phyloP scores from a whole-genome alignment of 2,888 invertebrate genomes.

The Campoletis raptor region DNA sequence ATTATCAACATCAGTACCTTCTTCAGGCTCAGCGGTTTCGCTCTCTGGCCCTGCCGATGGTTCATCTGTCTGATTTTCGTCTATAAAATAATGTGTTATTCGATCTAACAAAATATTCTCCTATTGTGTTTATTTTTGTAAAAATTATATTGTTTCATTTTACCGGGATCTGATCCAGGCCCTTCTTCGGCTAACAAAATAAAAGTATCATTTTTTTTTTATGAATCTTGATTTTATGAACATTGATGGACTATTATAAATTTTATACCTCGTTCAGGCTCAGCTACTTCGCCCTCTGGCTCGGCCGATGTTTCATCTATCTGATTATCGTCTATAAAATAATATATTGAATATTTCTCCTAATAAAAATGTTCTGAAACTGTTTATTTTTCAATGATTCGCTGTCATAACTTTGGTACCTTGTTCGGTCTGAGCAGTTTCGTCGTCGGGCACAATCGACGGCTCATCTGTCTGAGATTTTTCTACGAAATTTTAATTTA shows the following conservation, averaged over 20 bases:
- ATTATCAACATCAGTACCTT: neutral
- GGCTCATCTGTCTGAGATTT: conserved; percentile 37
- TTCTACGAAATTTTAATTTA: conserved; percentile 45
- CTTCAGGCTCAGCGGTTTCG: neutral
- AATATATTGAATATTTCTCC: neutral
- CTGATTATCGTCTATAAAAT: conserved; percentile 57
- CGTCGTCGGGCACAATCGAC: conserved; percentile 33
- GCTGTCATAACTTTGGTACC: conserved; percentile 40
- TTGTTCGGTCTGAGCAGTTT: conserved; percentile 33
- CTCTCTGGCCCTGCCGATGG: neutral
- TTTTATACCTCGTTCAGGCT: conserved; percentile 54
- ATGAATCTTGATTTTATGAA: neutral
- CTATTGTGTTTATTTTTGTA: neutral
- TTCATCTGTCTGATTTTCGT: neutral
- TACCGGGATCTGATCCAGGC: neutral
- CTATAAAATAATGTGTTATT: neutral
- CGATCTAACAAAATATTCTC: neutral
- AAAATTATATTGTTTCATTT: neutral
- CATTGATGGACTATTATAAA: neutral
- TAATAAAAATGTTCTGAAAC: neutral
- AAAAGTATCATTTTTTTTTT: neutral
- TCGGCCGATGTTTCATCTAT: conserved; percentile 22
- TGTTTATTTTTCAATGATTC: neutral
- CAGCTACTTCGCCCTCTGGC: conserved; percentile 24
- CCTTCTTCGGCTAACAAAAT: neutral